Conservation (phyloP, 37 sponge, comb jelly and placozoan genomes). For the Haliclona indistincta region DNA sequence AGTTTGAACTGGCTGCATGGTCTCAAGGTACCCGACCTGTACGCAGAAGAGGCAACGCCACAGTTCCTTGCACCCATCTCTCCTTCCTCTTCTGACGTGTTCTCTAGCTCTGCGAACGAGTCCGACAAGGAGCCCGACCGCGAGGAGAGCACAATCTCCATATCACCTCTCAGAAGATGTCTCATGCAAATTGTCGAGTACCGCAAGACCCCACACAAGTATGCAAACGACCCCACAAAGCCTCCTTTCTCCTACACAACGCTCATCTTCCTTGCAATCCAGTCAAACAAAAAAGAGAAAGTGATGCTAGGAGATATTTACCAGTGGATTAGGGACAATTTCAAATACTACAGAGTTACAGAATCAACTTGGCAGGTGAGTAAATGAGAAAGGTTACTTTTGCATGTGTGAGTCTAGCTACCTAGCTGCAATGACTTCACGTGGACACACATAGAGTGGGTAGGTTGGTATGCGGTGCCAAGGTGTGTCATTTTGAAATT, state of each 20-base stretch:
- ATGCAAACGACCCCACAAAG: constrained; percentile 38
- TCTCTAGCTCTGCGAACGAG: neutral
- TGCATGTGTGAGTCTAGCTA: too few relatives aligned
- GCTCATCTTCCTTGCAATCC: constrained; percentile 85
- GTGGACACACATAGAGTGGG: too few relatives aligned
- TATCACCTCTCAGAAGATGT: constrained; percentile 57
- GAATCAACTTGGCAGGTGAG: constrained; percentile 91
- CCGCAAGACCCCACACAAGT: constrained; percentile 37
- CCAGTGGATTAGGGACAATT: constrained; percentile 89
- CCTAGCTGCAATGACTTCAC: too few relatives aligned
- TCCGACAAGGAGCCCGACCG: neutral
- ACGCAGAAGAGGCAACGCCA: constrained; percentile 1
- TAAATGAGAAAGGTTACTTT: neutral
- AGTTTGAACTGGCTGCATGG: constrained; percentile 86
- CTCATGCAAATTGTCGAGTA: constrained; percentile 50
- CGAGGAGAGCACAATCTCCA: constrained; percentile 3
- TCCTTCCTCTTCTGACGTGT: neutral
- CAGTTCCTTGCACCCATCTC: neutral
- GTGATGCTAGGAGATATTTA: constrained; percentile 79
- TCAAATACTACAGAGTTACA: constrained; percentile 77
- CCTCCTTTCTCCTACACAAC: constrained; percentile 87
- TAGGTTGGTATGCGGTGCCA: too few relatives aligned
- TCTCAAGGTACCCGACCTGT: constrained; percentile 43
- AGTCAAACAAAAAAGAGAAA: constrained; percentile 48
- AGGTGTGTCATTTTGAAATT: too few relatives aligned